Percentiles rank a stretch among this genome's conserved stretches.
phyloP scores from a whole-genome alignment of 2,797 vertebrate species.

The Epinephelus coioides region DNA sequence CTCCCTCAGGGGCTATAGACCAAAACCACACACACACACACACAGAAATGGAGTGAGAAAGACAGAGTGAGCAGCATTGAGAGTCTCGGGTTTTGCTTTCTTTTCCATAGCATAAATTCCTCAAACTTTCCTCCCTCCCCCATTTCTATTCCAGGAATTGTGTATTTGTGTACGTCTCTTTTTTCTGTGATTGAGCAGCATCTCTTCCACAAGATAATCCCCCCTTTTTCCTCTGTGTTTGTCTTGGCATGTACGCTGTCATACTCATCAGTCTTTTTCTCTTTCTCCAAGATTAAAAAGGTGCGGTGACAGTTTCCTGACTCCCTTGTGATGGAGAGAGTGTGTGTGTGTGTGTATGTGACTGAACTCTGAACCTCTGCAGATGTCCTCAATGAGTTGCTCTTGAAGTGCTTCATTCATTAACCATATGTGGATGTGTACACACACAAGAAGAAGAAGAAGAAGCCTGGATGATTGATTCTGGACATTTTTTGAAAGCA shows the following conservation, averaged over 20 bases:
- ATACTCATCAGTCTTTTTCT: slow-evolving; percentile 47
- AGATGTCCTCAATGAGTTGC: slow-evolving; percentile 33
- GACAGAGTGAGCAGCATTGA: slow-evolving; percentile 11
- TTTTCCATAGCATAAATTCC: slow-evolving; percentile 62
- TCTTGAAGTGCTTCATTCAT: slow-evolving; percentile 30
- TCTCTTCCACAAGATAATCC: slow-evolving; percentile 1
- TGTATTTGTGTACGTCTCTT: slow-evolving; percentile 34
- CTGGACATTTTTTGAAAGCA: background rate
- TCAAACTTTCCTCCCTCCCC: slow-evolving; percentile 28
- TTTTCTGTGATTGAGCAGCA: slow-evolving; percentile 18
- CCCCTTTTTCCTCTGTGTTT: background rate
- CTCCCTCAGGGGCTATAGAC: slow-evolving; percentile 61
- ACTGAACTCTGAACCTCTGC: slow-evolving; percentile 42
- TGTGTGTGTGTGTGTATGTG: slow-evolving; percentile 2
- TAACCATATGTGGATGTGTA: slow-evolving; percentile 4
- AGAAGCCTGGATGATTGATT: background rate
- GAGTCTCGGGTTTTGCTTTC: slow-evolving; percentile 54
- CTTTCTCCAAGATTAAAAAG: slow-evolving; percentile 45
- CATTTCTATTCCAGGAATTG: slow-evolving; percentile 50
- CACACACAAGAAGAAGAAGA: background rate
- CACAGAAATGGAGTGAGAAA: slow-evolving; percentile 30
- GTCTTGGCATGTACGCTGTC: slow-evolving; percentile 37
- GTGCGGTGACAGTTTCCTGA: slow-evolving; percentile 35
- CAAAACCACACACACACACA: slow-evolving; percentile 59
- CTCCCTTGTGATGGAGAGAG: slow-evolving; percentile 34